These are phyloP conservation scores for Bufotes viridis DNA, from an alignment of 2,797 vertebrate species.

Conservation along the genomic window DNA sequence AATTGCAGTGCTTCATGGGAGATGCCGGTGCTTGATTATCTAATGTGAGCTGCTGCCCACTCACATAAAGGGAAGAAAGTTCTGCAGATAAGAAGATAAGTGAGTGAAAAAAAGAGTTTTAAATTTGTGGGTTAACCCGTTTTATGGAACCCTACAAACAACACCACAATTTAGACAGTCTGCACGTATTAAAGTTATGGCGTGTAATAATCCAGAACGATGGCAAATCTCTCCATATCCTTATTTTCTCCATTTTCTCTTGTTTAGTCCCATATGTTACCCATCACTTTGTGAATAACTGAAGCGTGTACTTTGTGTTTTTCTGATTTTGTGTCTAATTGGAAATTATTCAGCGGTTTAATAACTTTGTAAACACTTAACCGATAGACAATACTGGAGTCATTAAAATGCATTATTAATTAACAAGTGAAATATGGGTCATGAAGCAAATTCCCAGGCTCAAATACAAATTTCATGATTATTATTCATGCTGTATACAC, in stretches of 20 bases:
- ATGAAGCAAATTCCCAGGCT: slow-evolving; percentile 7
- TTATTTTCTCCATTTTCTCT: neutral
- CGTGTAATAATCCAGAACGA: too few species aligned
- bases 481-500: neutral
- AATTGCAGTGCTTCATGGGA: too few species aligned
- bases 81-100: too few species aligned
- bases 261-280: neutral
- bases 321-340: slow-evolving; percentile 1
- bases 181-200: too few species aligned
- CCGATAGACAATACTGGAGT: neutral
- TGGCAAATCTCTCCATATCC: neutral
- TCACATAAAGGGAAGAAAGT: too few species aligned
- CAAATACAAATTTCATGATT: neutral
- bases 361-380: neutral
- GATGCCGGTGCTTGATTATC: too few species aligned
- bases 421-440: slow-evolving; percentile 22
- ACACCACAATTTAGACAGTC: too few species aligned
- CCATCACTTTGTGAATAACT: neutral
- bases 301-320: neutral
- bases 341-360: neutral
- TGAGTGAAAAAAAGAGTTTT: too few species aligned
- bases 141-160: too few species aligned
- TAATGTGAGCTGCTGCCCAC: too few species aligned
- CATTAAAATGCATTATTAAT: slow-evolving; percentile 7
- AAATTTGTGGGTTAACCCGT: too few species aligned